A percentile compares a stretch with the other conserved stretches of the same genome.
Conservation (phyloP, 2,797 vertebrate species). For the Trematomus bernacchii region DNA sequence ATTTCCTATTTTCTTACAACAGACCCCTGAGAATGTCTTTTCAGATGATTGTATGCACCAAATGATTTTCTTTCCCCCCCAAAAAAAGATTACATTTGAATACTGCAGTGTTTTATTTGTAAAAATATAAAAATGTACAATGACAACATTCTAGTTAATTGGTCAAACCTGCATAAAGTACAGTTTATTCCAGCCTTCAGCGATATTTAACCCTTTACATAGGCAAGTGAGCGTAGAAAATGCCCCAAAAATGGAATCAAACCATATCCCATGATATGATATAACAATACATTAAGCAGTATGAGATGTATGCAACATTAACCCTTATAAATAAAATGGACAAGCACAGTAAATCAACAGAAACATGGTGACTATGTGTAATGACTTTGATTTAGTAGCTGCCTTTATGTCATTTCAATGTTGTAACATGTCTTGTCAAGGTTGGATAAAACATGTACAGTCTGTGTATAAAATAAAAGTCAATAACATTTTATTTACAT, state of each 20-base stretch:
- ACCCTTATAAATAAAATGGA: slow-evolving; percentile 43
- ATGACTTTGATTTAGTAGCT: slow-evolving; percentile 40
- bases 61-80: background rate
- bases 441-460: slow-evolving; percentile 32
- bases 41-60: background rate
- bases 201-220: slow-evolving; percentile 7
- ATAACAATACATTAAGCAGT: background rate
- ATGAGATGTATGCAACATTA: background rate
- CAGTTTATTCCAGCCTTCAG: slow-evolving; percentile 13
- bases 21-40: background rate
- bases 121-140: slow-evolving; percentile 12
- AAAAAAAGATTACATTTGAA: background rate
- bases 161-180: background rate
- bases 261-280: slow-evolving; percentile 11
- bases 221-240: background rate
- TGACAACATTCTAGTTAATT: background rate
- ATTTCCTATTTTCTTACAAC: slow-evolving; percentile 20
- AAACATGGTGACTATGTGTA: slow-evolving; percentile 18
- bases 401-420: slow-evolving; percentile 34
- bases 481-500: background rate
- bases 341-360: slow-evolving; percentile 35
- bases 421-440: slow-evolving; percentile 40
- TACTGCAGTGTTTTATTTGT: slow-evolving; percentile 37
- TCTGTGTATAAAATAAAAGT: background rate
- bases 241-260: background rate